These are phyloP conservation scores for Willowsia nigromaculata DNA, from an alignment of 2,888 invertebrate species.

Conservation along the genomic window DNA sequence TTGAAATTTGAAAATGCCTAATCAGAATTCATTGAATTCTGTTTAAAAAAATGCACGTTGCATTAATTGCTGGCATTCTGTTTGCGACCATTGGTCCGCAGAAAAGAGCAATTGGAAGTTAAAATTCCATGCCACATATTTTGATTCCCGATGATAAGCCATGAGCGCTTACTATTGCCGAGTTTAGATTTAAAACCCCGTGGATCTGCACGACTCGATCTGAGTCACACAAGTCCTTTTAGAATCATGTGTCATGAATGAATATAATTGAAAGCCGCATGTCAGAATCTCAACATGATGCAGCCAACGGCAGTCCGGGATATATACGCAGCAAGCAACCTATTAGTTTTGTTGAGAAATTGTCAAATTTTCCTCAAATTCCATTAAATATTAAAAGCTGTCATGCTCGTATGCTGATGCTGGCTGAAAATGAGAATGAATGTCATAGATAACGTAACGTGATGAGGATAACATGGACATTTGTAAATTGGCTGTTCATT, in stretches of 20 bases:
- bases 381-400: background rate
- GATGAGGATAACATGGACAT: constrained; percentile 12
- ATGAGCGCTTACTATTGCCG: background rate
- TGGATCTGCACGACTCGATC: background rate
- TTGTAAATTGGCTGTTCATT: constrained; percentile 30
- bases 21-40: constrained; percentile 45
- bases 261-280: background rate
- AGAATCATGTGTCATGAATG: background rate
- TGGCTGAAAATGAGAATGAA: background rate
- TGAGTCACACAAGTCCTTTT: background rate
- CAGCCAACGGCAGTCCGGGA: background rate
- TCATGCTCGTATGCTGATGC: background rate
- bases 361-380: background rate
- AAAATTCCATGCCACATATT: background rate
- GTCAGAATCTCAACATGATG: constrained; percentile 4
- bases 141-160: background rate
- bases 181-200: constrained; percentile 13
- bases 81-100: constrained; percentile 9
- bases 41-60: constrained; percentile 6
- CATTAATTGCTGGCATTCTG: background rate
- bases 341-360: constrained; percentile 18
- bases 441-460: constrained; percentile 15
- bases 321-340: constrained; percentile 4
- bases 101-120: background rate
- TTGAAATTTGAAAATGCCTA: constrained; percentile 37